phyloP scores from a whole-genome alignment of 2,797 vertebrate genomes.

The Poecilia picta region DNA sequence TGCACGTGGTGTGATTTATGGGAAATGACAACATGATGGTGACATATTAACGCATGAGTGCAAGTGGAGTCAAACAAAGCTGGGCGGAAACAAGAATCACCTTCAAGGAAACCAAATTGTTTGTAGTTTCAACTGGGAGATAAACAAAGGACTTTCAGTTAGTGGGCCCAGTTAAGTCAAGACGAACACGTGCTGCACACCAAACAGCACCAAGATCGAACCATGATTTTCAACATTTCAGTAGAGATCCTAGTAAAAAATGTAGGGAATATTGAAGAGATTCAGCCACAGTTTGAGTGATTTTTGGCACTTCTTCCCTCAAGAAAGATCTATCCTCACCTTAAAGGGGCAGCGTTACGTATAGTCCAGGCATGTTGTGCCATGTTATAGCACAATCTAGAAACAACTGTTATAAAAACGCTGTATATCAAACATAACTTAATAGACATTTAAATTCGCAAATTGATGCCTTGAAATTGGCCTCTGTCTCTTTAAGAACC shows the following conservation, averaged over 20 bases:
- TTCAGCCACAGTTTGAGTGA: background rate
- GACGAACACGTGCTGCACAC: background rate
- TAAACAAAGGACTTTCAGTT: background rate
- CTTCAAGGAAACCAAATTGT: background rate
- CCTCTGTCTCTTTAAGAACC: too few species aligned
- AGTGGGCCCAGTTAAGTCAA: background rate
- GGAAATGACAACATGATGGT: constrained; percentile 36
- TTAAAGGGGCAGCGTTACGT: background rate
- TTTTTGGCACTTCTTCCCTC: background rate
- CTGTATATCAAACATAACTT: too few species aligned
- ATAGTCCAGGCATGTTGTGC: background rate
- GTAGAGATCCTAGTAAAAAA: background rate
- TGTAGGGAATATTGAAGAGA: background rate
- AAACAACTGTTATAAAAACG: too few species aligned
- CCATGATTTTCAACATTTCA: background rate
- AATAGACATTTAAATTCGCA: too few species aligned
- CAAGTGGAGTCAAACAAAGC: background rate
- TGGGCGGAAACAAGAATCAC: background rate
- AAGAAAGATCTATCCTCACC: background rate
- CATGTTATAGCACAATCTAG: background rate
- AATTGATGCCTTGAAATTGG: too few species aligned
- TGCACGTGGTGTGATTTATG: constrained; percentile 44
- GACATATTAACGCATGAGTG: constrained; percentile 15
- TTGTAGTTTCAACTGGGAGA: background rate
- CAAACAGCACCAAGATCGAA: background rate